Conservation (phyloP, 2,113 vertebrate species). For the Panurus biarmicus region DNA sequence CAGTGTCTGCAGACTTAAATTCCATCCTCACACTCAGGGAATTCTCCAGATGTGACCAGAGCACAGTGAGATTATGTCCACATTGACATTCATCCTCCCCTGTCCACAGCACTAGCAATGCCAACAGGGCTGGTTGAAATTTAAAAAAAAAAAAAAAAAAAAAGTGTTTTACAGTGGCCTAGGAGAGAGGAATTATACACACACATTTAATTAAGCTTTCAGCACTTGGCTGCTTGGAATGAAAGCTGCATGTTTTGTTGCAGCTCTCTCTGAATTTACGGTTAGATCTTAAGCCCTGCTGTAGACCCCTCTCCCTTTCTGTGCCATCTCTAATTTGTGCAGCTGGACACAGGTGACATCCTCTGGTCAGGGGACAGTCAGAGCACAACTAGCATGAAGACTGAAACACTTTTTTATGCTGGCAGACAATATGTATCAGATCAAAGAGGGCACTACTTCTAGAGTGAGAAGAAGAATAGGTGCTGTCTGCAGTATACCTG, state of each 20-base stretch:
- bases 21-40: not conserved
- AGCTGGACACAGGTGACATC: not conserved
- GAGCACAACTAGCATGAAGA: not conserved
- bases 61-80: not conserved
- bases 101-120: not conserved
- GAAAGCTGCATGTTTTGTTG: not conserved
- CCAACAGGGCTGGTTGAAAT: not conserved
- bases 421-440: not conserved
- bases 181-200: not conserved
- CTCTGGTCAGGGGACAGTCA: not conserved
- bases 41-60: not conserved
- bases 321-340: not conserved
- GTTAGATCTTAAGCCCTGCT: not conserved
- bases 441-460: constrained; percentile 34
- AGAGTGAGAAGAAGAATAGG: not conserved
- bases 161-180: not conserved
- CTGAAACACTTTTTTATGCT: not conserved
- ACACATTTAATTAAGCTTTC: not conserved
- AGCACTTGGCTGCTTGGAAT: not conserved
- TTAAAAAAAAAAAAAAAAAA: no score
- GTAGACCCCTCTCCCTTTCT: not conserved
- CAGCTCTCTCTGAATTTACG: not conserved
- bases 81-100: not conserved
- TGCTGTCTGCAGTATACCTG: constrained; percentile 1
- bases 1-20: not conserved